Conservation (phyloP, 2,888 invertebrate genomes). For the Dynastes maya region DNA sequence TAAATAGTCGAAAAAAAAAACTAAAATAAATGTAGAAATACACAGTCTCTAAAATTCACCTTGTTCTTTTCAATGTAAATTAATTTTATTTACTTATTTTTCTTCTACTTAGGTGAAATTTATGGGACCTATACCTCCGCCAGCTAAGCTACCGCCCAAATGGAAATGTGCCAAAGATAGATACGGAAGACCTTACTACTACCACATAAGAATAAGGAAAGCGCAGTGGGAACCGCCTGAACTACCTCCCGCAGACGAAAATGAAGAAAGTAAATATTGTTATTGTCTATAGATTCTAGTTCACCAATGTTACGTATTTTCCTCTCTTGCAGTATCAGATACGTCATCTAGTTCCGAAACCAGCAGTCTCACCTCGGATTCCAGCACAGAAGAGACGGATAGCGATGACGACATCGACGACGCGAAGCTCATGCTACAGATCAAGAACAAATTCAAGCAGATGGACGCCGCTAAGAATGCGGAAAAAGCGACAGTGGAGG, state of each 20-base stretch:
- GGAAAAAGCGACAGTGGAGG: slow-evolving; percentile 51
- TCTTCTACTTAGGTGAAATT: slow-evolving; percentile 63
- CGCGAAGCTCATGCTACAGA: slow-evolving; percentile 65
- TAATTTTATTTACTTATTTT: background rate
- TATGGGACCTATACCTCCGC: slow-evolving; percentile 70
- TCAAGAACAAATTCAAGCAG: slow-evolving; percentile 65
- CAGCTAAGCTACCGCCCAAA: slow-evolving; percentile 82
- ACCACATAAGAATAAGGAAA: slow-evolving; percentile 84
- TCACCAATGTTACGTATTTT: too few relatives aligned
- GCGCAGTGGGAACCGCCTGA: slow-evolving; percentile 86
- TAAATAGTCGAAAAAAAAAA: too few relatives aligned
- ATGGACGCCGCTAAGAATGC: slow-evolving; percentile 67
- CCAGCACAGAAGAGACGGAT: slow-evolving; percentile 71
- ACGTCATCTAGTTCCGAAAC: slow-evolving; percentile 67
- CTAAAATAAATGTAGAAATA: too few relatives aligned
- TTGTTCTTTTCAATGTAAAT: too few relatives aligned
- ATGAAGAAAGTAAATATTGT: slow-evolving; percentile 60
- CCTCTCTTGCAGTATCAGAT: slow-evolving; percentile 62
- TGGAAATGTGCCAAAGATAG: slow-evolving; percentile 91
- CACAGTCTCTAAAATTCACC: too few relatives aligned
- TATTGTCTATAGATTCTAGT: background rate
- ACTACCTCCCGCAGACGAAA: slow-evolving; percentile 69
- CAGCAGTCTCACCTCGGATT: slow-evolving; percentile 69
- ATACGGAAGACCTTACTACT: slow-evolving; percentile 92
- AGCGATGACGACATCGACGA: slow-evolving; percentile 70